Evolutionary conservation across 2,888 invertebrate species (phyloP), one percentile per base, ranked within the genome.

Genomic region (Branchinecta sandiegonensis): DNA sequence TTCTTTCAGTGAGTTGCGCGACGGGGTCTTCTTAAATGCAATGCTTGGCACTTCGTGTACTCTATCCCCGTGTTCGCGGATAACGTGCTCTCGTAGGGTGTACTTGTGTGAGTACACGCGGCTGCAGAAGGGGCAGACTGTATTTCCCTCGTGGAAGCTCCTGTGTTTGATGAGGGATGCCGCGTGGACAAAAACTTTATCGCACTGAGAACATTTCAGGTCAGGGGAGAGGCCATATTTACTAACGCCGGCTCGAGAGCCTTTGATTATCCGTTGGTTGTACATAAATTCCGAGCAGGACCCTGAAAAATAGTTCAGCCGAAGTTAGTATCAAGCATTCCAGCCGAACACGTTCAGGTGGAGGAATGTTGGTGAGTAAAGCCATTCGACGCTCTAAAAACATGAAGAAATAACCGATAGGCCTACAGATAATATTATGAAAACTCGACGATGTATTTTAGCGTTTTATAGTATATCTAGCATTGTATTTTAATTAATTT

Each of bases 121-220:
- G 10, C 23, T 56, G 23, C 63, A 56, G 23, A 56, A 56, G 8
- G 63, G 63, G 23, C 63, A 56, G 23, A 56, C 63, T 17, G 63
- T 56, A 23, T 56, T 56, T 8, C 63, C 63, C 23, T 56, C 63
- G 12, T 56, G 63, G 23, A 56, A 56, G 23, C 63, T 56, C 23
- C 63, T 56, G 63, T 56, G 63, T 56, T 56, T 56, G 23, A 56
- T 56, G 14, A 56, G 23, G 12, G 63, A 56, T 56, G 63, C 63
- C 9, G 63, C 63, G 63, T 56, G 63, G 23, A 56, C 63, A 56
- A 56, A 56, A 56, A 56, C 63, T 56, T 56, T 56, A 56, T 56
- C 63, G 10, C 63, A 56, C 23, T 56, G 63, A 17, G 63, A 56
- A 23, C 63, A 56, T 56, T 56, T 56, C 23, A 56, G 10, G 23